These are phyloP conservation scores for Dinocampus coccinellae DNA, from an alignment of 2,888 invertebrate genomes.

Conservation along the genomic window DNA sequence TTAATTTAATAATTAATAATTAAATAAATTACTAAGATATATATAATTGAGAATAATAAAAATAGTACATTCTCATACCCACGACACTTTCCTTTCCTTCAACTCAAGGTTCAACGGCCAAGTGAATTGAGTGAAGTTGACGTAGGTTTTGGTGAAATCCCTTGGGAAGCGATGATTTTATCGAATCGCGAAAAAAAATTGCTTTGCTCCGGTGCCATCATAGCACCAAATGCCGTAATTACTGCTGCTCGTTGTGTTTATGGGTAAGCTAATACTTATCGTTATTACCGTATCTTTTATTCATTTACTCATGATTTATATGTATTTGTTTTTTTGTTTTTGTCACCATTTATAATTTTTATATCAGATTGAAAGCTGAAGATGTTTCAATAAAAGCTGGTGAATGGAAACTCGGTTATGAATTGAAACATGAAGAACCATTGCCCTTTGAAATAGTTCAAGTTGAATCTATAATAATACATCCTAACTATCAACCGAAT, in stretches of 20 bases:
- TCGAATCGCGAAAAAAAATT: slow-evolving; percentile 79
- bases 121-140: slow-evolving; percentile 67
- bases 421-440: slow-evolving; percentile 76
- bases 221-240: slow-evolving; percentile 79
- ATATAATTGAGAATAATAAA: too few relatives aligned
- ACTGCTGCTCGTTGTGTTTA: slow-evolving; percentile 87
- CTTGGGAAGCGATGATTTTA: slow-evolving; percentile 89
- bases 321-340: too few relatives aligned
- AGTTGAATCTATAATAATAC: slow-evolving; percentile 78
- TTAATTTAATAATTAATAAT: too few relatives aligned
- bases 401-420: slow-evolving; percentile 87
- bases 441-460: slow-evolving; percentile 83
- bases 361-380: slow-evolving; percentile 73
- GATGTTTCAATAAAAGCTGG: slow-evolving; percentile 84
- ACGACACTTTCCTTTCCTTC: slow-evolving; percentile 14
- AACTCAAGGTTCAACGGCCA: slow-evolving; percentile 53
- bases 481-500: slow-evolving; percentile 78
- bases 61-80: not conserved
- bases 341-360: not conserved
- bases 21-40: too few relatives aligned
- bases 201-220: slow-evolving; percentile 85
- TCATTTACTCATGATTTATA: not conserved
- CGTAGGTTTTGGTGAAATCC: slow-evolving; percentile 84
- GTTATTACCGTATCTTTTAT: not conserved
- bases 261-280: slow-evolving; percentile 73